A percentile compares a stretch with the other conserved stretches of the same genome.
phyloP scores from a whole-genome alignment of 2,113 vertebrate genomes.

The Stercorarius parasiticus region DNA sequence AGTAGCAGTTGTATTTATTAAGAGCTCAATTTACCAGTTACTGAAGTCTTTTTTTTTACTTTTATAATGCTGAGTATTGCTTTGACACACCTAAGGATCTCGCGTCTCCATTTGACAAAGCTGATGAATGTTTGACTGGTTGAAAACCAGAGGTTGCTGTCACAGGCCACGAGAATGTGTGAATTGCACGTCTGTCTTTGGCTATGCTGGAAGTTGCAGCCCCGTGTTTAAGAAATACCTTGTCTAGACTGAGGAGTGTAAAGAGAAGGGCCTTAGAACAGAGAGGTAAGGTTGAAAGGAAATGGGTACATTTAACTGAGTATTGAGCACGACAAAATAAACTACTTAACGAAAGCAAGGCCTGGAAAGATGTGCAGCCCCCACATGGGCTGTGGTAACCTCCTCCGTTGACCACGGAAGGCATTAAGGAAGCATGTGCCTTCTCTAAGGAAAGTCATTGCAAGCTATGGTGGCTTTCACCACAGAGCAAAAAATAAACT shows the following conservation, averaged over 20 bases:
- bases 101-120: background rate
- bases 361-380: background rate
- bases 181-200: background rate
- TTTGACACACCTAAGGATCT: background rate
- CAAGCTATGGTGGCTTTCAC: background rate
- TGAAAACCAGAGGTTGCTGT: background rate
- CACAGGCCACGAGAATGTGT: background rate
- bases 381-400: background rate
- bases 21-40: background rate
- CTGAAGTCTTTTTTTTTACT: background rate
- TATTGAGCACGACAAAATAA: background rate
- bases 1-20: background rate
- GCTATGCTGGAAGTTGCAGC: background rate
- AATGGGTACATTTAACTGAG: background rate
- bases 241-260: background rate
- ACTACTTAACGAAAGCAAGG: background rate
- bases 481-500: background rate
- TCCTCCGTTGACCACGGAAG: background rate
- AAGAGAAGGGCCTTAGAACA: background rate
- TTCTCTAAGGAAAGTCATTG: background rate
- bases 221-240: background rate
- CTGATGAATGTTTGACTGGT: background rate
- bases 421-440: background rate
- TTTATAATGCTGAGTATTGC: background rate
- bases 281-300: background rate